A percentile compares a stretch with the other conserved stretches of the same genome.
phyloP scores from a whole-genome alignment of 2,113 vertebrate species.

The Arizona elegans region DNA sequence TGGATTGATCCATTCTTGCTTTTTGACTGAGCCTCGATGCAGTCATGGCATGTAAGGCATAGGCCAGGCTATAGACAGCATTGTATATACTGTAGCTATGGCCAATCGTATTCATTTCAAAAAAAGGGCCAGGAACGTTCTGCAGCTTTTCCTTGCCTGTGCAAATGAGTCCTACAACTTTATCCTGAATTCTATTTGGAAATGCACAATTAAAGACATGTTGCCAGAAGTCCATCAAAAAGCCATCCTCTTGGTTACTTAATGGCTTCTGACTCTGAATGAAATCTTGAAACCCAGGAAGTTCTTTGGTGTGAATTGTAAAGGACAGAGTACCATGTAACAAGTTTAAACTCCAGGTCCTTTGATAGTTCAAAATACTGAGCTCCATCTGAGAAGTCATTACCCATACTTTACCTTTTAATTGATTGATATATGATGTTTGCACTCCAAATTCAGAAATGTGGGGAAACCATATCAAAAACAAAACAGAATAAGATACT shows the following conservation, averaged over 20 bases:
- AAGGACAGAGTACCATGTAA: too few relatives aligned
- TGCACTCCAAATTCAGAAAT: neutral
- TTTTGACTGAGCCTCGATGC: neutral
- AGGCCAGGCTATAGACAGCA: neutral
- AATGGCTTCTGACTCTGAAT: too few relatives aligned
- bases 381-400: neutral
- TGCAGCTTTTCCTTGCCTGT: neutral
- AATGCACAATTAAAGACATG: neutral
- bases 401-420: slow-evolving; percentile 11
- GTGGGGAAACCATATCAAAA: neutral
- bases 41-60: neutral
- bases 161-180: neutral
- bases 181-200: neutral
- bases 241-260: too few relatives aligned
- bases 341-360: too few relatives aligned
- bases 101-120: neutral
- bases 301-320: too few relatives aligned
- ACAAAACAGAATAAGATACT: neutral
- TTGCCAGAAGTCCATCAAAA: neutral
- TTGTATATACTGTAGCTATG: slow-evolving; percentile 1
- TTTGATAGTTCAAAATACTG: too few relatives aligned
- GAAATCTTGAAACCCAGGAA: too few relatives aligned
- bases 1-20: too few relatives aligned
- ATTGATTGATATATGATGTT: neutral
- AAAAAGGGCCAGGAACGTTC: neutral